Evolutionary conservation across 2,113 vertebrate genomes (phyloP).

Genomic region (Chaetura pelagica): DNA sequence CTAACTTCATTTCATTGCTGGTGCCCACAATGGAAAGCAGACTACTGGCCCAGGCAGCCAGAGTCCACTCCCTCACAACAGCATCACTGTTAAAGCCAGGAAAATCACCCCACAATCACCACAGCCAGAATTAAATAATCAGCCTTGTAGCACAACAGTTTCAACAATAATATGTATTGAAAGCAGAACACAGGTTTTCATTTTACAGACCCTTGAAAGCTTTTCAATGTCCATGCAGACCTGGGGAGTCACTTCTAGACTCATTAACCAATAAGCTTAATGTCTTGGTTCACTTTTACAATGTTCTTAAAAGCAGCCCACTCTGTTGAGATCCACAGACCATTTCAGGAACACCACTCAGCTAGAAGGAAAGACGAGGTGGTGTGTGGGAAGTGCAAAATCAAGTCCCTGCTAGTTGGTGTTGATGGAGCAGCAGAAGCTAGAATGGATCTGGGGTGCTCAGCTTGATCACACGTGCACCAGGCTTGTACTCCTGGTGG

Average conservation of each 20-base stretch:
- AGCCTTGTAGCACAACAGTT: not conserved
- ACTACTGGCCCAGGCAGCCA: not conserved
- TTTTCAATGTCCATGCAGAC: not conserved
- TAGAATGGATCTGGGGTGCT: not conserved
- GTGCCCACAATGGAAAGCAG: not conserved
- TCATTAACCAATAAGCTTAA: not conserved
- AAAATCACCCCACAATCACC: not conserved
- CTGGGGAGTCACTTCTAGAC: not conserved
- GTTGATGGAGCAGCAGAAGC: not conserved
- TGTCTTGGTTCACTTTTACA: not conserved
- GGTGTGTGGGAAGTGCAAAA: not conserved
- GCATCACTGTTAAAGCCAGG: not conserved
- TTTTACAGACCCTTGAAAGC: not conserved
- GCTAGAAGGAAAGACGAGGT: not conserved
- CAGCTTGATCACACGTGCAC: not conserved
- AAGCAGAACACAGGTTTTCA: not conserved
- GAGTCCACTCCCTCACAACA: not conserved
- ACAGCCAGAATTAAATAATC: not conserved
- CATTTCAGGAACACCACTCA: not conserved
- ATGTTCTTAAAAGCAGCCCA: not conserved
- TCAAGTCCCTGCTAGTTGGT: not conserved
- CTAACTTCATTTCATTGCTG: not conserved
- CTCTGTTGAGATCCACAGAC: not conserved
- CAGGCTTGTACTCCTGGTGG: not conserved
- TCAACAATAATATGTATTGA: not conserved